Evolutionary conservation across 2,113 vertebrate species (phyloP).

Genomic region (Tringa solitaria): DNA sequence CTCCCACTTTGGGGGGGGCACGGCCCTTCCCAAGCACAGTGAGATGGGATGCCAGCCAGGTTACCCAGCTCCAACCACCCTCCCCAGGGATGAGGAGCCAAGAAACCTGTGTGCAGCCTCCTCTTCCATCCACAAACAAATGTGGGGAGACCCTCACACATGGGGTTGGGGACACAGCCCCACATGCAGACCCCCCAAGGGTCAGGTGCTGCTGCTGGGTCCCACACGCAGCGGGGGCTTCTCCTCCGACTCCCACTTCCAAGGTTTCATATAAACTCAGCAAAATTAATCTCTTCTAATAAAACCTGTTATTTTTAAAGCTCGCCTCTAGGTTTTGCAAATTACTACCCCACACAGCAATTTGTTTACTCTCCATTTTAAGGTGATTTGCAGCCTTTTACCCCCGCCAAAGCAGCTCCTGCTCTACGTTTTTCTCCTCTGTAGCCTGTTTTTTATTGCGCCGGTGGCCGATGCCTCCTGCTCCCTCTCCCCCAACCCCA

Average conservation of each 20-base stretch:
- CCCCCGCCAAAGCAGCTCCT: background rate
- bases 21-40: rapidly evolving
- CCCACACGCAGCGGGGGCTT: rapidly evolving
- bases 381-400: background rate
- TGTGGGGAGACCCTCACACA: rapidly evolving
- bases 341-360: background rate
- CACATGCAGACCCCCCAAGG: rapidly evolving
- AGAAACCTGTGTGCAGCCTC: rapidly evolving
- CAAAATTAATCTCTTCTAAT: constrained; percentile 2
- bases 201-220: background rate
- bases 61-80: background rate
- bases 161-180: rapidly evolving
- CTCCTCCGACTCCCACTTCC: rapidly evolving
- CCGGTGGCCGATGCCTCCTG: background rate
- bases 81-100: rapidly evolving
- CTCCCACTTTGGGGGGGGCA: too few relatives aligned
- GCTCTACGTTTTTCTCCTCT: background rate
- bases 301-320: constrained; percentile 26
- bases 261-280: background rate
- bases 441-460: rapidly evolving
- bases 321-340: background rate
- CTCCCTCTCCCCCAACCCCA: background rate
- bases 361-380: background rate
- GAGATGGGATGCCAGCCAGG: rapidly evolving
- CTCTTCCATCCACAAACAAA: rapidly evolving